These are phyloP conservation scores for Palaemon carinicauda DNA, from an alignment of 1,140 invertebrate species.

Conservation along the genomic window DNA sequence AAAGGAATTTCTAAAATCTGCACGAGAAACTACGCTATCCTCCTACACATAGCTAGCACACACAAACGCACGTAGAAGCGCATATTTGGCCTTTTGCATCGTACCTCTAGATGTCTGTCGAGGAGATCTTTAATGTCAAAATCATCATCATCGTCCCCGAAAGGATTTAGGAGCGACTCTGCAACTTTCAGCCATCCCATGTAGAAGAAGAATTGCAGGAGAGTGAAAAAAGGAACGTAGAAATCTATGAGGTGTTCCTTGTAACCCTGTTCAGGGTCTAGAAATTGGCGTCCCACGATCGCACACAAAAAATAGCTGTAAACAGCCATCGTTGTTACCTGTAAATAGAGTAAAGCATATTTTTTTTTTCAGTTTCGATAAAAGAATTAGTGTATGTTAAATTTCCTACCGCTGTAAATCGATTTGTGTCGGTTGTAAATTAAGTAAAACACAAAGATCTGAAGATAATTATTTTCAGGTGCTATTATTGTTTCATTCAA, in stretches of 20 bases:
- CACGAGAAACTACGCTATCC: no score
- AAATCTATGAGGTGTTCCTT: slow-evolving; percentile 71
- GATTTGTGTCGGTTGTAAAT: no score
- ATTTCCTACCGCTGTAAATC: no score
- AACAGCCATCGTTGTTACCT: slow-evolving; percentile 70
- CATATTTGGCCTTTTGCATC: no score
- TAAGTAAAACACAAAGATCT: no score
- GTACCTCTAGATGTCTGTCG: slow-evolving; percentile 79
- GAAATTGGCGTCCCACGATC: slow-evolving; percentile 69
- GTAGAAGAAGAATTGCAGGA: slow-evolving; percentile 80
- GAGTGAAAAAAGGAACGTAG: slow-evolving; percentile 88
- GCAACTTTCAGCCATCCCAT: slow-evolving; percentile 95
- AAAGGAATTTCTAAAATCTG: no score
- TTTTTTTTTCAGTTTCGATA: neutral
- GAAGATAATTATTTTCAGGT: no score
- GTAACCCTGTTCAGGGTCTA: slow-evolving; percentile 68
- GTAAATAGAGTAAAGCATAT: slow-evolving; percentile 63
- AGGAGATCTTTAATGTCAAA: slow-evolving; percentile 87
- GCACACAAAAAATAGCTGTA: slow-evolving; percentile 69
- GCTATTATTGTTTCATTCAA: no score
- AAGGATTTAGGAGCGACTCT: slow-evolving; percentile 78
- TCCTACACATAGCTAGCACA: no score
- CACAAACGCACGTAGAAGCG: no score
- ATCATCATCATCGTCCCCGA: slow-evolving; percentile 78
- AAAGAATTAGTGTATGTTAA: no score